A percentile compares a stretch with the other conserved stretches of the same genome.
Conservation (phyloP, 2,888 invertebrate species). For the Agrilus cyanescens region DNA sequence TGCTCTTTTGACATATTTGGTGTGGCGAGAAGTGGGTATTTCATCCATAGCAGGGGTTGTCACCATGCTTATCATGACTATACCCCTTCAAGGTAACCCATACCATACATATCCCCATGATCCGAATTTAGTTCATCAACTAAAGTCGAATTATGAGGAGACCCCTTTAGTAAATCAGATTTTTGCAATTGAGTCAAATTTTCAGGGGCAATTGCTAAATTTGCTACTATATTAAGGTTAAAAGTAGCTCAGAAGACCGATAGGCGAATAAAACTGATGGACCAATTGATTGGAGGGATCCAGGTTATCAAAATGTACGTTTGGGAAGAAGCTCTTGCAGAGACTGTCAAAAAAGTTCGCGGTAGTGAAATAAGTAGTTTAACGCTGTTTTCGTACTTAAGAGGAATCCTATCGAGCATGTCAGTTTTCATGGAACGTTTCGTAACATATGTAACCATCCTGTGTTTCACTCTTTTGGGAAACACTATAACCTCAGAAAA, state of each 20-base stretch:
- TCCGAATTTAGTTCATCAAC: no score
- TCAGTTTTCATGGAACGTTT: constrained; percentile 74
- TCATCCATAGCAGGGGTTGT: constrained; percentile 49
- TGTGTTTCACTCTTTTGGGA: constrained; percentile 58
- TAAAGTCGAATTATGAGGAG: no score
- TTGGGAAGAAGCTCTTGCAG: constrained; percentile 85
- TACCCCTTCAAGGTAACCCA: constrained; percentile 38
- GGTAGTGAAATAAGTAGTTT: constrained; percentile 17
- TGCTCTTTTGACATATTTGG: constrained; percentile 45
- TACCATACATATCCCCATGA: no score
- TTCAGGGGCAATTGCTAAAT: no score
- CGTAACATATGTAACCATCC: constrained; percentile 65
- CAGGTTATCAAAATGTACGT: constrained; percentile 95
- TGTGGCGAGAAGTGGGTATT: constrained; percentile 42
- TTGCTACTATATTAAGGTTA: constrained; percentile 28
- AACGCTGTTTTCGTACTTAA: constrained; percentile 42
- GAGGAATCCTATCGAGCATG: constrained; percentile 53
- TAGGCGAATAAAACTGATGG: constrained; percentile 54
- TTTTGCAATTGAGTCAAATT: no score
- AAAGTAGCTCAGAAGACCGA: constrained; percentile 52
- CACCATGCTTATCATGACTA: constrained; percentile 39
- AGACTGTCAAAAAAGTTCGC: constrained; percentile 46
- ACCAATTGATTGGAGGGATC: constrained; percentile 62
- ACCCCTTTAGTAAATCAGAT: no score
- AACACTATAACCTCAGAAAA: constrained; percentile 42